A percentile compares a stretch with the other conserved stretches of the same genome.
These are phyloP conservation scores for Agrilus cyanescens DNA, from an alignment of 2,888 invertebrate species.

Conservation along the genomic window DNA sequence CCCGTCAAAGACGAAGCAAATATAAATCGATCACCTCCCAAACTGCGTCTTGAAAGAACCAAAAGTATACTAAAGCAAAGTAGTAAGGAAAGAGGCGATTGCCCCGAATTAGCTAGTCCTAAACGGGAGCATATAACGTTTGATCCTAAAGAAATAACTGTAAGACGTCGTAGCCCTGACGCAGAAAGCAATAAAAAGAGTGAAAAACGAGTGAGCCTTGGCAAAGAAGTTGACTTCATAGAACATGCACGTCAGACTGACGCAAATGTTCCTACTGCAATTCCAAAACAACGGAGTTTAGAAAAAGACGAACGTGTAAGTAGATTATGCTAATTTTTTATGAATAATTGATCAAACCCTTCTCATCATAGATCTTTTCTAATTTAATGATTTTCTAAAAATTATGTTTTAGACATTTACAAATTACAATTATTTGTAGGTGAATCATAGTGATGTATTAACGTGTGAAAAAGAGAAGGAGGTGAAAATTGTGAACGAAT, in stretches of 20 bases:
- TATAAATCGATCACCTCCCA: conserved; percentile 10
- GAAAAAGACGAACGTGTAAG: conserved; percentile 3
- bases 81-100: conserved; percentile 29
- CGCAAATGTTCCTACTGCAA: background rate
- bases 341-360: too few relatives aligned
- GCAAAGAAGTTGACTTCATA: conserved; percentile 11
- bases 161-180: conserved; percentile 6
- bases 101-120: conserved; percentile 24
- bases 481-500: too few relatives aligned
- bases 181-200: conserved; percentile 1
- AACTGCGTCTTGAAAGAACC: conserved; percentile 28
- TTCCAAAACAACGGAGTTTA: background rate
- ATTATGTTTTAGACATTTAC: too few relatives aligned
- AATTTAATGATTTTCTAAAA: too few relatives aligned
- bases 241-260: background rate
- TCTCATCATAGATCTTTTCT: too few relatives aligned
- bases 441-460: too few relatives aligned
- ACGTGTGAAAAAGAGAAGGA: too few relatives aligned
- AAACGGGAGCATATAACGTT: conserved; percentile 31
- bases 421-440: too few relatives aligned
- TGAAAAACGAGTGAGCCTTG: conserved; percentile 17
- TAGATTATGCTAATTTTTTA: background rate
- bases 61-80: conserved; percentile 33
- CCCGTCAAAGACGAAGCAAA: conserved; percentile 1
- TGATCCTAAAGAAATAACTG: conserved; percentile 22